These are phyloP conservation scores for Pyrochroa serraticornis DNA, from an alignment of 2,888 invertebrate genomes.

Conservation along the genomic window DNA sequence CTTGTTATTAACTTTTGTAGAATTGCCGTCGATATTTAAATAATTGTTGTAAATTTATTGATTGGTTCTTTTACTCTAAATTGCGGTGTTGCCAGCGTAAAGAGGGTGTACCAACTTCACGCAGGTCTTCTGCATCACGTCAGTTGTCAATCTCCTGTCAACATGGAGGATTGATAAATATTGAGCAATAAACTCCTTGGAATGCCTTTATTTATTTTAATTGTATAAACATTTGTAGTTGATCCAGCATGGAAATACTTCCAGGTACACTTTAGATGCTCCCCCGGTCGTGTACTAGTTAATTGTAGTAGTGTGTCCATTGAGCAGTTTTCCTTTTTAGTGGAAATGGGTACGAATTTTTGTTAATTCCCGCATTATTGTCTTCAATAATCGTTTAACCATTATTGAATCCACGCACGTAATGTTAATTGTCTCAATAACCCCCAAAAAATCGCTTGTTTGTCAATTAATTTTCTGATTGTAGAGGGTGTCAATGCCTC, in stretches of 20 bases:
- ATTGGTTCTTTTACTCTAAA: no score
- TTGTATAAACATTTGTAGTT: slow-evolving; percentile 40
- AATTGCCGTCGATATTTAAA: no score
- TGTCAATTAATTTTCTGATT: slow-evolving; percentile 19
- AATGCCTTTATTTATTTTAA: slow-evolving; percentile 46
- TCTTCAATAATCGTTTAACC: background rate
- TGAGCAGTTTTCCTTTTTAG: slow-evolving; percentile 30
- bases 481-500: slow-evolving; percentile 52
- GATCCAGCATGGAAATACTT: slow-evolving; percentile 49
- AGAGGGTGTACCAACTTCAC: no score
- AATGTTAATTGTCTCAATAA: slow-evolving; percentile 1
- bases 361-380: slow-evolving; percentile 18
- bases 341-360: slow-evolving; percentile 47
- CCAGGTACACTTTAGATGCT: slow-evolving; percentile 49
- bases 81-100: no score
- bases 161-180: slow-evolving; percentile 31
- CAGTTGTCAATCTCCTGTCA: slow-evolving; percentile 27
- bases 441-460: background rate
- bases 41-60: no score
- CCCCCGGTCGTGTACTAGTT: slow-evolving; percentile 36
- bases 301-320: slow-evolving; percentile 37
- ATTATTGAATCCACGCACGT: background rate
- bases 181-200: slow-evolving; percentile 31
- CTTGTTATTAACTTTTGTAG: no score
- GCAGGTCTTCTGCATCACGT: background rate